phyloP scores from a whole-genome alignment of 2,888 invertebrate genomes.

The Lepidocyrtinus sp. region DNA sequence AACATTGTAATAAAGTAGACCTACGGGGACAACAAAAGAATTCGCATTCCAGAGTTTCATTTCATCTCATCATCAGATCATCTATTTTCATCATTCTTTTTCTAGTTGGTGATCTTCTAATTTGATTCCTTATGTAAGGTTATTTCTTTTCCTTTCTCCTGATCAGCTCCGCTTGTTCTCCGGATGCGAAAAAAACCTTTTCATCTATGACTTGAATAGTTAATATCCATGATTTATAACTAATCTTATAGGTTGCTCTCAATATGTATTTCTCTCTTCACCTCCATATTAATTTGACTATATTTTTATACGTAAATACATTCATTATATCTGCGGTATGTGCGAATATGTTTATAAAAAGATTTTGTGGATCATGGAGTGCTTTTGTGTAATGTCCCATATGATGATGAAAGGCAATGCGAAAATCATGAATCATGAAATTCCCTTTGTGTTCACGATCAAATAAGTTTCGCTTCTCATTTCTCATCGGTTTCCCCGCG shows the following conservation, averaged over 20 bases:
- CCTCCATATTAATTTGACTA: too few species aligned
- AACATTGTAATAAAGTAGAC: background rate
- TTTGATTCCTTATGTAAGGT: background rate
- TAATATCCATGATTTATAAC: conserved; percentile 54
- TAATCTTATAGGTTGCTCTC: conserved; percentile 46
- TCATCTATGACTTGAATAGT: conserved; percentile 49
- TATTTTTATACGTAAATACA: too few species aligned
- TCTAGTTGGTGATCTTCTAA: too few species aligned
- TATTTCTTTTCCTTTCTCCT: background rate
- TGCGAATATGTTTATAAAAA: background rate
- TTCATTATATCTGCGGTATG: too few species aligned
- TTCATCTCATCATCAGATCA: too few species aligned
- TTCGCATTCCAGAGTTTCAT: too few species aligned
- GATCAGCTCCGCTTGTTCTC: background rate
- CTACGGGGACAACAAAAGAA: too few species aligned
- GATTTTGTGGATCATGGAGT: too few species aligned
- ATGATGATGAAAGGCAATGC: background rate
- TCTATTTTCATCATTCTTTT: too few species aligned
- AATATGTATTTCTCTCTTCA: too few species aligned
- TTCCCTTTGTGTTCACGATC: too few species aligned
- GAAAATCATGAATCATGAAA: background rate
- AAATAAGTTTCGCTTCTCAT: background rate
- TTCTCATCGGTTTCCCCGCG: background rate
- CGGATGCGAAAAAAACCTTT: conserved; percentile 20
- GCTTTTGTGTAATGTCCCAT: too few species aligned